Evolutionary conservation across 2,888 invertebrate species (phyloP), one percentile per base, ranked within the genome.

Genomic region (Cerastis rubricosa): DNA sequence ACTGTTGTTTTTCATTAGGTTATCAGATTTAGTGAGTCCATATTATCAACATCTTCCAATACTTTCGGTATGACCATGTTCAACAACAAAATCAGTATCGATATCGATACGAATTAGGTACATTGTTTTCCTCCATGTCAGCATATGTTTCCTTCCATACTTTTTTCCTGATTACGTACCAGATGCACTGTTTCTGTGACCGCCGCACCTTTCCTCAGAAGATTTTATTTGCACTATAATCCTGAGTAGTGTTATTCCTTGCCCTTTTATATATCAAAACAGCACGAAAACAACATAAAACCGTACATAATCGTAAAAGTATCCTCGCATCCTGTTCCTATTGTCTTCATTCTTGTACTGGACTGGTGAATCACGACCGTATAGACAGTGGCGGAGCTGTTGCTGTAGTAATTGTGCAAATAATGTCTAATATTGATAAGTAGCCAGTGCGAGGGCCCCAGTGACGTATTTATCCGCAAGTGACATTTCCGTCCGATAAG

Each of bases 401-500:
- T 54, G 54, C 43, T 70, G 71, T 72, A 71, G 87, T 86, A 75
- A 86, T 85, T 87, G 87, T 87, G 89, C 91, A 86, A 91, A 91
- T 90, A 88, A 86, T 86, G 80, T 87, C 78, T 68, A 59, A 84
- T 89, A 88, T 89, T 91, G 91, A 92, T 92, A 92, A 84, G 73
- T 74, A 81, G 82, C 85, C 81, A 90, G 86, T 88, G 91, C 89
- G 92, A 94, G 92, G 92, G 93, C 87, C 91, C 88, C 90, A 84
- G 88, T 90, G 89, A 91, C 90, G 91, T 90, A 90, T 82, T 88
- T 87, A 88, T 91, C 88, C 91, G 90, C 94, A 94, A 96, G 93
- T 95, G 95, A 94, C 92, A 93, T 93, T 93, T 96, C 96, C 96
- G 95, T 88, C 90, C 91, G 94, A 95, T 95, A 94, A 92, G 91